Percentiles rank a stretch among this genome's conserved stretches.
phyloP scores from a whole-genome alignment of 1,140 invertebrate genomes.

The Heliconius himera region DNA sequence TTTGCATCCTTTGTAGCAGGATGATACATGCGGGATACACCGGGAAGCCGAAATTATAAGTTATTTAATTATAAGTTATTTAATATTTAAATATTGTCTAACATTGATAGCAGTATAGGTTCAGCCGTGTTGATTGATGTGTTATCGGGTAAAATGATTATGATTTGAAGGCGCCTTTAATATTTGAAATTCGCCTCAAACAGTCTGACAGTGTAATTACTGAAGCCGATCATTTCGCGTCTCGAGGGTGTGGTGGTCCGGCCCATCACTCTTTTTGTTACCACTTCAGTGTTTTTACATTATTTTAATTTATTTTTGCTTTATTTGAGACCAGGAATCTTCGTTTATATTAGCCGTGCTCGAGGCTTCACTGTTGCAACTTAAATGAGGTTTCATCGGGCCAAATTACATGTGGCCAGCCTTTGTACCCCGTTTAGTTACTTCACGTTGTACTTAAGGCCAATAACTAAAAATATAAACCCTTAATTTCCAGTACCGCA shows the following conservation, averaged over 20 bases:
- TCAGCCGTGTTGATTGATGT: conserved; percentile 35
- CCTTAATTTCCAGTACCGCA: conserved; percentile 67
- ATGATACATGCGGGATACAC: too few species aligned
- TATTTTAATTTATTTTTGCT: conserved; percentile 73
- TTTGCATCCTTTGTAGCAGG: too few species aligned
- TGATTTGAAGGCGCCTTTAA: conserved; percentile 47
- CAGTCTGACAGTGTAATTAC: conserved; percentile 73
- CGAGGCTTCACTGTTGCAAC: conserved; percentile 58
- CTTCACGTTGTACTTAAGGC: conserved; percentile 79
- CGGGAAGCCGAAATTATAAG: too few species aligned
- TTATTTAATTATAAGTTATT: not conserved
- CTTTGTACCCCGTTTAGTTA: conserved; percentile 74
- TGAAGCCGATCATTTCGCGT: conserved; percentile 59
- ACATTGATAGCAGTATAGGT: not conserved
- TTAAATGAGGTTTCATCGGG: conserved; percentile 75
- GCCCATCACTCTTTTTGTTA: conserved; percentile 68
- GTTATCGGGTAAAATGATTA: conserved; percentile 36
- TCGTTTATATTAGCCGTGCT: conserved; percentile 61
- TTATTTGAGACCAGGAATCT: conserved; percentile 66
- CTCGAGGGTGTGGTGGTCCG: conserved; percentile 64
- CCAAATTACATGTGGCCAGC: conserved; percentile 74
- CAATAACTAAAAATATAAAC: conserved; percentile 69
- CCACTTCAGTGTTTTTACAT: conserved; percentile 71
- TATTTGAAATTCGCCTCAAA: conserved; percentile 58
- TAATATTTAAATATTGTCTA: conserved; percentile 2